These are phyloP conservation scores for Dynastes grantii DNA, from an alignment of 2,888 invertebrate species.

Conservation along the genomic window DNA sequence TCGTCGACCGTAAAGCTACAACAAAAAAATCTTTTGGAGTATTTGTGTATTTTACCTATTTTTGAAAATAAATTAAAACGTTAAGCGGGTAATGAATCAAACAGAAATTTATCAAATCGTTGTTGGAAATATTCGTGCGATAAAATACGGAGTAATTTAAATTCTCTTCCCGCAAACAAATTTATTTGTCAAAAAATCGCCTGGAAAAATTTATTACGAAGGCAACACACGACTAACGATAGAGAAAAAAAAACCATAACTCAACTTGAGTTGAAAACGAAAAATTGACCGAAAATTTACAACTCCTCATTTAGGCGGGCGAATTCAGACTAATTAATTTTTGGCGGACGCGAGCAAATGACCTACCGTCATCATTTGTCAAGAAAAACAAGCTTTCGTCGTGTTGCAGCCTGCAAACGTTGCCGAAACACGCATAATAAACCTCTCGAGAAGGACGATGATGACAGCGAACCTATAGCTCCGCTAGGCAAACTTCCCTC, in stretches of 20 bases:
- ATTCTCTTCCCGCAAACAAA: neutral
- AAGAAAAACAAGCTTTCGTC: slow-evolving; percentile 40
- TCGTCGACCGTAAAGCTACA: too few species aligned
- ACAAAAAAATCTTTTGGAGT: too few species aligned
- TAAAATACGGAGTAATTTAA: neutral
- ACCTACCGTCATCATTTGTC: slow-evolving; percentile 42
- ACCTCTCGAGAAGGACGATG: neutral
- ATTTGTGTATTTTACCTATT: too few species aligned
- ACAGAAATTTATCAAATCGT: neutral
- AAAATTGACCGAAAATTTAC: slow-evolving; percentile 43
- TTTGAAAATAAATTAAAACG: too few species aligned
- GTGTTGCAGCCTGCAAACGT: slow-evolving; percentile 19
- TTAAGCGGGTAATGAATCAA: too few species aligned
- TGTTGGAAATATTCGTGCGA: neutral
- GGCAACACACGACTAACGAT: neutral
- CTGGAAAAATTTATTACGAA: slow-evolving; percentile 11
- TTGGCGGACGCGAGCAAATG: slow-evolving; percentile 27
- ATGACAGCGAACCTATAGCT: slow-evolving; percentile 1
- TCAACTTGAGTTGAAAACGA: neutral
- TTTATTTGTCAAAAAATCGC: neutral
- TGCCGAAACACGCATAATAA: slow-evolving; percentile 19
- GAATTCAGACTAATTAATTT: slow-evolving; percentile 40
- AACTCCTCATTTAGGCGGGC: slow-evolving; percentile 23
- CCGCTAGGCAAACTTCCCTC: slow-evolving; percentile 8
- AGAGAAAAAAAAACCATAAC: neutral